Conservation (phyloP, 2,888 invertebrate species). For the Podotricha telesiphe region DNA sequence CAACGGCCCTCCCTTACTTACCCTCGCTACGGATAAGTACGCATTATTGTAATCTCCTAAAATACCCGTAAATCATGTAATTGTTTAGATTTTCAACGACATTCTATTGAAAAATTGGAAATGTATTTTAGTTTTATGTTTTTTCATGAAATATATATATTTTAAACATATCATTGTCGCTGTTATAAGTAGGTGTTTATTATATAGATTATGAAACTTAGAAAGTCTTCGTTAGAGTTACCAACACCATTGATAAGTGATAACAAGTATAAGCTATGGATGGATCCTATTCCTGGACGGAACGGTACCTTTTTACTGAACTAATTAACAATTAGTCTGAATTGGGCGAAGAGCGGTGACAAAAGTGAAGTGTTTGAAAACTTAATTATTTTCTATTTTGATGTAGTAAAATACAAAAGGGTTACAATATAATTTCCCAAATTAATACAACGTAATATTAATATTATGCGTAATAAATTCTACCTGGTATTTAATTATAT, state of each 20-base stretch:
- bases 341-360: no score
- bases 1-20: conserved; percentile 33
- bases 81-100: conserved; percentile 27
- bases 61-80: conserved; percentile 40
- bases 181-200: no score
- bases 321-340: no score
- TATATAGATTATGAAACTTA: no score
- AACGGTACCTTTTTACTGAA: no score
- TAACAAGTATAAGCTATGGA: no score
- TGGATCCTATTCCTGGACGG: no score
- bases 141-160: neutral
- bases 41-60: conserved; percentile 45
- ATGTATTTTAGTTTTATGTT: neutral
- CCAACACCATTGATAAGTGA: no score
- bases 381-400: no score
- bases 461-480: neutral
- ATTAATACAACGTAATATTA: neutral
- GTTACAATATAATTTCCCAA: neutral
- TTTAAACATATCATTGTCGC: no score
- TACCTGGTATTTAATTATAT: neutral
- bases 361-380: no score
- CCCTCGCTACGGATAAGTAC: conserved; percentile 49
- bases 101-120: conserved; percentile 12
- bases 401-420: neutral
- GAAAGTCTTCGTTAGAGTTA: no score